Evolutionary conservation across 1,140 invertebrate genomes (phyloP), one percentile per base, ranked within the genome.

Genomic region (Drosophila truncata): DNA sequence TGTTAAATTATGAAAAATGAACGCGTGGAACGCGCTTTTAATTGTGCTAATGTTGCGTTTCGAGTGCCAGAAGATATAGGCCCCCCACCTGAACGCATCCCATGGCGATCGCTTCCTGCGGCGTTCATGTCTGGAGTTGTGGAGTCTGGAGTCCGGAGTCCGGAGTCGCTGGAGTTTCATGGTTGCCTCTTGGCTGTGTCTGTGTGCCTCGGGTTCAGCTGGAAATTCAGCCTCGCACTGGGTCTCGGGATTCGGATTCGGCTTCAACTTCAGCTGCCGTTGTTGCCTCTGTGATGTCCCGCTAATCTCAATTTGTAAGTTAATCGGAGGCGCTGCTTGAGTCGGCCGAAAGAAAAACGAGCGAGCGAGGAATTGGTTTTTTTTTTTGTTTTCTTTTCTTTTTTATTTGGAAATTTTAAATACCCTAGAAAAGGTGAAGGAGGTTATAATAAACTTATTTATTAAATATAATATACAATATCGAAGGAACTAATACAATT

Each of bases 1-100:
- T 90, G 85, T 91, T 90, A 90, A 90, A 90, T 90, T 85, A 90
- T 90, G 86, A 90, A 90, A 90, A 90, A 90, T 90, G 85, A 91
- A 85, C 71, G 81, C 85, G 78, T 81, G 88, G 86, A 85, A 90
- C 85, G 74, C 86, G 82, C 85, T 85, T 90, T 90, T 90, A 90
- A 90, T 90, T 90, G 85, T 90, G 85, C 86, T 90, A 90, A 90
- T 90, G 85, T 80, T 83, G 57, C 60, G 77, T 71, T 78, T 49
- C 44, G 66, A 70, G 66, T 70, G 66, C 66, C 47, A 46, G 35
- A 70, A 54, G 66, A 70, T 52, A 70, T 70, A 52, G 63, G 65
- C 57, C 65, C 75, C 67, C 69, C 71, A 75, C 66, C 66, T 70
- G 66, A 67, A 25, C 66, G 64, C 35, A 60, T 73, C 70, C 70